Conservation (phyloP, 2,888 invertebrate species). For the Pseudoips prasinana region DNA sequence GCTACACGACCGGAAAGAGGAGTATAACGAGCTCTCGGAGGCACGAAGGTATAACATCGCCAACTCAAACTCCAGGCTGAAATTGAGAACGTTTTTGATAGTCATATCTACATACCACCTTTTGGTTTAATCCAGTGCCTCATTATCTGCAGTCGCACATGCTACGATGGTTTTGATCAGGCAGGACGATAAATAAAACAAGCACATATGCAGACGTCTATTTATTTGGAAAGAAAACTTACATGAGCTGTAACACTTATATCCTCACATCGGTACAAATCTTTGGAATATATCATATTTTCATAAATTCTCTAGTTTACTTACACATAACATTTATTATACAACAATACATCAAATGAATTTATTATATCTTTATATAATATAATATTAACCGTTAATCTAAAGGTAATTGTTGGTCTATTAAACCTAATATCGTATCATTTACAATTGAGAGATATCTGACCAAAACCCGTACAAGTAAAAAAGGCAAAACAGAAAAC, state of each 20-base stretch:
- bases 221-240: not conserved
- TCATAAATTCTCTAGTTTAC: slow-evolving; percentile 8
- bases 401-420: slow-evolving; percentile 16
- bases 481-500: too few relatives aligned
- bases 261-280: slow-evolving; percentile 28
- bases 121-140: too few relatives aligned
- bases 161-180: too few relatives aligned
- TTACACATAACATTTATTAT: slow-evolving; percentile 18
- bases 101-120: too few relatives aligned
- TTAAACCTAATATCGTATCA: slow-evolving; percentile 13
- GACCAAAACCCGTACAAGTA: too few relatives aligned
- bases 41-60: too few relatives aligned
- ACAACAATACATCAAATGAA: slow-evolving; percentile 2
- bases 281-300: slow-evolving; percentile 29
- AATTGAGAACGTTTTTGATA: too few relatives aligned
- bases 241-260: slow-evolving; percentile 4
- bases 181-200: too few relatives aligned
- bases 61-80: too few relatives aligned
- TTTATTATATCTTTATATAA: not conserved
- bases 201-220: not conserved
- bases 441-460: slow-evolving; percentile 9
- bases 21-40: too few relatives aligned
- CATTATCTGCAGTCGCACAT: too few relatives aligned
- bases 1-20: too few relatives aligned
- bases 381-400: not conserved